These are phyloP conservation scores for Neoascia interrupta DNA, from an alignment of 2,888 invertebrate genomes.

Conservation along the genomic window DNA sequence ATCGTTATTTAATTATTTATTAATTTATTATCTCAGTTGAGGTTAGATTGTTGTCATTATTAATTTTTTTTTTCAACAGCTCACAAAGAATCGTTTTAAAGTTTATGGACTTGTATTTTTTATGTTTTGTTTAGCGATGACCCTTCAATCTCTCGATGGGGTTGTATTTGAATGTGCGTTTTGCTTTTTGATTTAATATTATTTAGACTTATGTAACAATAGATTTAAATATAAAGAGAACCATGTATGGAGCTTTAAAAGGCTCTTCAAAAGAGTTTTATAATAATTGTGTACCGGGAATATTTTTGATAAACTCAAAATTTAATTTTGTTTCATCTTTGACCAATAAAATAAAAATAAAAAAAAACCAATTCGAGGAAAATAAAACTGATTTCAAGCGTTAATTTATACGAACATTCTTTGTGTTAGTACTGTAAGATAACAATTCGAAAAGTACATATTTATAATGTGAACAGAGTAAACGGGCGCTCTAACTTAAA, in stretches of 20 bases:
- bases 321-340: constrained; percentile 39
- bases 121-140: constrained; percentile 30
- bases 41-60: constrained; percentile 40
- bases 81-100: constrained; percentile 43
- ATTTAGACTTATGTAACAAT: constrained; percentile 42
- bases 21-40: constrained; percentile 65
- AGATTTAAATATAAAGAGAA: constrained; percentile 31
- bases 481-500: constrained; percentile 26
- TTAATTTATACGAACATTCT: constrained; percentile 33
- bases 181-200: constrained; percentile 25
- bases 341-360: constrained; percentile 38
- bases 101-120: constrained; percentile 39
- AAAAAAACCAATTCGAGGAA: no score
- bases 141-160: constrained; percentile 6
- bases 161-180: constrained; percentile 35
- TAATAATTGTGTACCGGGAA: constrained; percentile 26
- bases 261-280: constrained; percentile 41
- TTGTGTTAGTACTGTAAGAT: constrained; percentile 44
- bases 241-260: constrained; percentile 23
- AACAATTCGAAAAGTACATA: constrained; percentile 16
- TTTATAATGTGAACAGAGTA: constrained; percentile 11
- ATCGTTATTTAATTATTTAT: constrained; percentile 53
- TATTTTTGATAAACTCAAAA: constrained; percentile 47
- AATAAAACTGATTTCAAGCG: constrained; percentile 3
- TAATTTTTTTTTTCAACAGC: constrained; percentile 29